Base-by-base conservation (phyloP, 2,888 invertebrate genomes). In the Pelosia muscerda region DNA sequence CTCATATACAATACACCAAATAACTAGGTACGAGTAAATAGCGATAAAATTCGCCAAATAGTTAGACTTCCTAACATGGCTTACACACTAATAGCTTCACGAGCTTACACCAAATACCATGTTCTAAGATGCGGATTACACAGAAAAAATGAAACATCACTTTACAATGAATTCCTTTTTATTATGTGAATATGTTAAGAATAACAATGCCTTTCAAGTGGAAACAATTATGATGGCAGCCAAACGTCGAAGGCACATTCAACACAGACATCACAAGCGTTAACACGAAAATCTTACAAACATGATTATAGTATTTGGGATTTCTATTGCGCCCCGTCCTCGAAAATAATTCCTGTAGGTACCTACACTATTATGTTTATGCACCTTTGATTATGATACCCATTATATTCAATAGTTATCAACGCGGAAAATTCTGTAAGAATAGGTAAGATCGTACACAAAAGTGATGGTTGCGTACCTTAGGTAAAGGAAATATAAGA, bases 121-220 rank as follows among this genome's bases (percentile, higher is more conserved):
- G 38, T 38, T 38, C 38, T 38, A 38, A 4, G 4, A 38, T 38
- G 34, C 13, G 34, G 11, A 34, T 2, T 3, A 34, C 13, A 19
- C n/a, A 42, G 31, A 56, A 53, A 72, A 81, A 84, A 81, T 80
- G 80, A 84, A 84, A 77, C 61, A 69, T 38, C 69, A 49, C 73
- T 73, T 87, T 53, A 88, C 92, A 93, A 92, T 93, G 92, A 92
- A 93, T 90, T 90, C 90, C 88, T 90, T 86, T 90, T 92, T 92
- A 93, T 91, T 92, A 86, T 68, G 86, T 90, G 89, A 93, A 89
- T 89, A 88, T 86, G 78, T 87, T 86, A 87, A 86, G 83, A 83
- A 81, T 86, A 87, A 90, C 90, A 88, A 89, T 88, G 87, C 84
- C 81, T 82, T 8, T 28, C 84, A 76, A 74, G 84, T 87, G 86